Evolutionary conservation across 1,140 invertebrate genomes (phyloP), one percentile per base, ranked within the genome.

Genomic region (Hyphantria cunea): DNA sequence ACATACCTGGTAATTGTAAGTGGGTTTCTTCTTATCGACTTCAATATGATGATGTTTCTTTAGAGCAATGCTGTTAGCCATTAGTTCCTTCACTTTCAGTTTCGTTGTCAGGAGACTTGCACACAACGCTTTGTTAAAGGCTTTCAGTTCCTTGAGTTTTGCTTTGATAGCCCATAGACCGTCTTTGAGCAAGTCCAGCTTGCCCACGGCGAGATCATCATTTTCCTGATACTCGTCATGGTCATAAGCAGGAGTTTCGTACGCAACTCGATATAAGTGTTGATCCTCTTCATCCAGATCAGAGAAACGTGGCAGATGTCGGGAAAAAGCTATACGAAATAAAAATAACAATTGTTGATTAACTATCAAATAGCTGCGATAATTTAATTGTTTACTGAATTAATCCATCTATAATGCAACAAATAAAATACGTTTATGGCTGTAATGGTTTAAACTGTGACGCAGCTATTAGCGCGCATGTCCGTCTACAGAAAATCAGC

Each of bases 201-300:
- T 84, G 14, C 75, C 78, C 0, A 66, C 51, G 17, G 76, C 53
- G 9, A 76, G 45, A 42, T 79, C 77, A 0, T 78, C 73, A 0
- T 78, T 61, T 25, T 87, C 70, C 0, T 82, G 70, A 37, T 82
- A 76, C 12, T 85, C 74, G 6, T 81, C 72, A 14, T 85, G 68
- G 42, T 82, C 73, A 62, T 86, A 85, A 0, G 77, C 66, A 6
- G 86, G 82, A 11, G 84, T 82, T 5, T 88, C 86, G 51, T 81
- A 89, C 3, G 79, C 85, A 0, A 75, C 78, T 42, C 85, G 65
- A 49, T 72, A 87, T n/a, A 90, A 41, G 11, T 76, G 66, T 25
- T 84, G 73, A 31, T 90, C 87, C 5, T 88, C 84, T 17, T 86
- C 78, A 48, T 89, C 84, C 11, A 89, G 55, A 6, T 87, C 86